A percentile compares a stretch with the other conserved stretches of the same genome.
These are phyloP conservation scores for Drosophila guanche DNA, from an alignment of 1,140 invertebrate species.

Conservation along the genomic window DNA sequence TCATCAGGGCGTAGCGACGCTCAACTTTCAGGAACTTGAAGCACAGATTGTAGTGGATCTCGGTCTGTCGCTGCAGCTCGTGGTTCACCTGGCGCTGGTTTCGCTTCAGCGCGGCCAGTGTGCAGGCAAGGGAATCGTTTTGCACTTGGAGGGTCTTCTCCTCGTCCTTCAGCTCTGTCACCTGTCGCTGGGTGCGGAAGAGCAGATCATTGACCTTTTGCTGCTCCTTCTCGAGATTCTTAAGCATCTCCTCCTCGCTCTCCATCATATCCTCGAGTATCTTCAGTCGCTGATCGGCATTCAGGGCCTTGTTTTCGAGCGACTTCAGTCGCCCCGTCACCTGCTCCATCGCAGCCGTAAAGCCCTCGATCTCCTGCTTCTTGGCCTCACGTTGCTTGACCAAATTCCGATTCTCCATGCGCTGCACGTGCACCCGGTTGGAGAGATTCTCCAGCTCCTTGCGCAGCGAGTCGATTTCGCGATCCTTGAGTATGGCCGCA, in stretches of 20 bases:
- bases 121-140: conserved; percentile 49
- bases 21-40: conserved; percentile 70
- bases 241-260: conserved; percentile 49
- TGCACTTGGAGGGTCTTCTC: conserved; percentile 56
- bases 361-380: conserved; percentile 42
- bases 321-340: conserved; percentile 49
- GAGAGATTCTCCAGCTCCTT: conserved; percentile 72
- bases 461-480: conserved; percentile 64
- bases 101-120: conserved; percentile 43
- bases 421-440: conserved; percentile 64
- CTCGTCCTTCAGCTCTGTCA: conserved; percentile 59
- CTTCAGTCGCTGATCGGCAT: conserved; percentile 67
- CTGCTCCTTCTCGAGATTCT: conserved; percentile 63
- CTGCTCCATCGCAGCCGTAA: conserved; percentile 38
- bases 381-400: conserved; percentile 43
- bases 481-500: conserved; percentile 55
- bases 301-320: conserved; percentile 60
- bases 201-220: conserved; percentile 65
- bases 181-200: conserved; percentile 70
- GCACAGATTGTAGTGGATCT: conserved; percentile 69
- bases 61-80: conserved; percentile 69
- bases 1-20: conserved; percentile 35
- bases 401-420: conserved; percentile 67
- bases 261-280: conserved; percentile 79
- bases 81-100: conserved; percentile 46